Base-by-base conservation (phyloP, 2,888 invertebrate species). In the Drosophila kuntzei region DNA sequence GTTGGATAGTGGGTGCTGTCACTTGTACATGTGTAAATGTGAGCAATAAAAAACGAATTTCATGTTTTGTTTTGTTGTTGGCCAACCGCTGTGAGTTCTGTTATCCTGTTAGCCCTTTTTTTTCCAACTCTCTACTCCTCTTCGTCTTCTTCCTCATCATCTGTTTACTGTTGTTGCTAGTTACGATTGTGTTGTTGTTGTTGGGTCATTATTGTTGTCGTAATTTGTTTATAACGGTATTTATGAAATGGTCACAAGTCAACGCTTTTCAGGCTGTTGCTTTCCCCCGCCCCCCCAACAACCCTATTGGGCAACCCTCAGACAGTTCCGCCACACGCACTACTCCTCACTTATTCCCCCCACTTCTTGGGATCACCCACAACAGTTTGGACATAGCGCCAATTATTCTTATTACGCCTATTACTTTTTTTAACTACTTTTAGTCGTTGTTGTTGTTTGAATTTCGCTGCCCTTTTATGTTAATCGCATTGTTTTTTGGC, bases 171-270 rank as follows among this genome's bases (percentile, higher is more conserved):
- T 62, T 59, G 67, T 69, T 67, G 67, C 53, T 68, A 66, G 65
- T 67, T 67, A 71, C 51, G 53, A 53, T 61, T 51, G 39, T 58
- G 32, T 58, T 70, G 79, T 68, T 73, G 73, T 75, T 78, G 74
- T 79, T 71, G 68, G 73, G 74, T 54, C 83, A 72, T 79, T 86
- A 72, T 76, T 87, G 71, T 79, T 79, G 87, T 71, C 72, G 89
- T 85, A 89, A 89, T 88, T 90, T 83, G 87, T 89, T 85, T 87
- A 89, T 89, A 78, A 83, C 85, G 80, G 82, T 85, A 87, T 89
- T 88, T 90, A 88, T 87, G 90, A 89, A 90, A 89, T 89, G 90
- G 90, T 90, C 90, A 90, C 90, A 90, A 90, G 90, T 90, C 91
- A 90, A 90, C 90, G 90, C 87, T 75, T 86, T 75, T 61, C 50